Conservation (phyloP, 2,888 invertebrate species). For the Poecilobothrus nobilitatus region DNA sequence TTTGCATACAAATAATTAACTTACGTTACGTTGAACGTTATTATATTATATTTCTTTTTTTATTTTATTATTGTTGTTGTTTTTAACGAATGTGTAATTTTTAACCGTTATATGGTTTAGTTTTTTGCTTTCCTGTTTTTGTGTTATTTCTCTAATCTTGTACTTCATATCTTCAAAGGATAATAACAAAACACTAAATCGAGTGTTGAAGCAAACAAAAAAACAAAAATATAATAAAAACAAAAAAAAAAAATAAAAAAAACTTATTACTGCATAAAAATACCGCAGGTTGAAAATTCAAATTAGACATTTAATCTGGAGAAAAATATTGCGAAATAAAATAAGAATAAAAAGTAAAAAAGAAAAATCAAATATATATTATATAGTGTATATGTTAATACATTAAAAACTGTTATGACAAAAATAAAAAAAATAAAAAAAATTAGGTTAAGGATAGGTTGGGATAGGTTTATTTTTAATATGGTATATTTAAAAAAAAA, state of each 20-base stretch:
- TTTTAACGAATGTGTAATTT: neutral
- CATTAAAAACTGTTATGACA: no score
- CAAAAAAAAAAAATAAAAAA: neutral
- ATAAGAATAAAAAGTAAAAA: neutral
- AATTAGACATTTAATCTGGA: conserved; percentile 7
- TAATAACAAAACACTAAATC: neutral
- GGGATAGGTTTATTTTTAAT: no score
- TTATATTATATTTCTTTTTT: no score
- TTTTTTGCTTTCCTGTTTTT: neutral
- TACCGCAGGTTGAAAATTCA: conserved; percentile 12
- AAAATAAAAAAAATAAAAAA: no score
- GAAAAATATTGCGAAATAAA: neutral
- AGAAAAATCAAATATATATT: no score
- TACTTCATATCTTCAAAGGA: neutral
- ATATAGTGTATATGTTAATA: no score
- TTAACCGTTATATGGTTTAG: neutral
- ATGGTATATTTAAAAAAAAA: no score
- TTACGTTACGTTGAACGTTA: no score
- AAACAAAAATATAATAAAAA: neutral
- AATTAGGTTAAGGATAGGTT: no score
- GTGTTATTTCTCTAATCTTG: neutral
- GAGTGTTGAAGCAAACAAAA: neutral
- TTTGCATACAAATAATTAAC: no score
- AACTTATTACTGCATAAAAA: conserved; percentile 2
- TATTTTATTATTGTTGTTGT: no score